Percentiles rank a stretch among this genome's conserved stretches.
phyloP scores from a whole-genome alignment of 2,113 vertebrate genomes.

The Axis porcinus region DNA sequence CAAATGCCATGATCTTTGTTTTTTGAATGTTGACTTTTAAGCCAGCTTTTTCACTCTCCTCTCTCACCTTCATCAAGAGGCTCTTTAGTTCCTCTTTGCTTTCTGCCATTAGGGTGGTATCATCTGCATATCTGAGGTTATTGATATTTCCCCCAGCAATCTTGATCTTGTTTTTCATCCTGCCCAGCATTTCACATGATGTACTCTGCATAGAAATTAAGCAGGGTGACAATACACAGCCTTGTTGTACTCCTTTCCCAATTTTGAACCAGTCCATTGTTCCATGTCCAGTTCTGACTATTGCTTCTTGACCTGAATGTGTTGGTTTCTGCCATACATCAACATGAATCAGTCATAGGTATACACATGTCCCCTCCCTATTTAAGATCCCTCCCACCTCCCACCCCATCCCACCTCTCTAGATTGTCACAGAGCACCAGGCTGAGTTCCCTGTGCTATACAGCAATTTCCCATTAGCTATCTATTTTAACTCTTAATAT shows the following conservation, averaged over 20 bases:
- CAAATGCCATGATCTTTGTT: not conserved
- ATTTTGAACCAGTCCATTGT: not conserved
- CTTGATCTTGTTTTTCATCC: not conserved
- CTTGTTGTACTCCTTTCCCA: not conserved
- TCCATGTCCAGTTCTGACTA: not conserved
- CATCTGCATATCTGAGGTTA: not conserved
- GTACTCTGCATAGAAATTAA: not conserved
- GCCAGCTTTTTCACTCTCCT: not conserved
- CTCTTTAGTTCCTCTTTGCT: not conserved
- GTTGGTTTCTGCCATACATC: not conserved
- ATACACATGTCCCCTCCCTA: not conserved
- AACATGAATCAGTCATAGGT: not conserved
- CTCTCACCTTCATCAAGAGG: not conserved
- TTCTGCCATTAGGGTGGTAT: not conserved
- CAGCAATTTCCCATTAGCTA: not conserved
- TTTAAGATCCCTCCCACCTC: not conserved
- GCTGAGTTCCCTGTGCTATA: not conserved
- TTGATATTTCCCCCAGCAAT: not conserved
- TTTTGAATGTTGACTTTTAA: not conserved
- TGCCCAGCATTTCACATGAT: not conserved
- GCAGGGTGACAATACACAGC: not conserved
- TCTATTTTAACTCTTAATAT: slow-evolving; percentile 19
- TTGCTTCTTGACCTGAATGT: not conserved
- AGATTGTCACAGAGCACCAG: not conserved
- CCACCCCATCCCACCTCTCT: not conserved